Evolutionary conservation across 2,888 invertebrate genomes (phyloP), one percentile per base, ranked within the genome.

Genomic region (Drosophila fungiperda): DNA sequence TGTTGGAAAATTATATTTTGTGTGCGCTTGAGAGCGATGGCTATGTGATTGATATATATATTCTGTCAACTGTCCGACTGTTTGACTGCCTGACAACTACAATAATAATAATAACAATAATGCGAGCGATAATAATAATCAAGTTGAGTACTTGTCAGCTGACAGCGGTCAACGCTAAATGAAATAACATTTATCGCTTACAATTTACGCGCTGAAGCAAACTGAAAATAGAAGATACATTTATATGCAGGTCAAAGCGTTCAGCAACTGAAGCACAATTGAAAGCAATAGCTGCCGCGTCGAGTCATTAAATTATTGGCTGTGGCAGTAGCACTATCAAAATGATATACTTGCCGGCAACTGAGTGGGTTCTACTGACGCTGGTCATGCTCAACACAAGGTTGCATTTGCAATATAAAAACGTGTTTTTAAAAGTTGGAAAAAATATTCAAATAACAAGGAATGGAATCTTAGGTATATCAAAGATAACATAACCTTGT

Each of bases 111-210:
- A 63, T 60, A 68, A 67, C 68, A 58, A 67, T 69, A 68, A 63
- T 71, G 49, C 40, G 54, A 49, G 65, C 63, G 61, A 64, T 63
- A 62, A 59, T 73, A 54, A 79, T 65, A 53, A 66, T 66, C 64
- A 60, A 59, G 66, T 64, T 71, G 69, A 85, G 82, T 72, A 68
- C 54, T 55, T 71, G 65, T 58, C 57, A 45, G 59, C 59, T 50
- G 48, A 64, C 35, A 33, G 59, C 64, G 53, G 66, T 58, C 68
- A 72, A 32, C 60, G 40, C 68, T 69, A 70, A 83, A 89, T 77
- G 59, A 78, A 85, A 87, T 70, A 76, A 66, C 77, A 82, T 83
- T 79, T 84, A 85, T 87, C 87, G 70, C 79, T 79, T 89, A 87
- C 76, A 89, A 82, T 89, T 84, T 74, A 70, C 68, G 60, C 77